phyloP scores from a whole-genome alignment of 2,113 vertebrate genomes.

The Aspiorhynchus laticeps region DNA sequence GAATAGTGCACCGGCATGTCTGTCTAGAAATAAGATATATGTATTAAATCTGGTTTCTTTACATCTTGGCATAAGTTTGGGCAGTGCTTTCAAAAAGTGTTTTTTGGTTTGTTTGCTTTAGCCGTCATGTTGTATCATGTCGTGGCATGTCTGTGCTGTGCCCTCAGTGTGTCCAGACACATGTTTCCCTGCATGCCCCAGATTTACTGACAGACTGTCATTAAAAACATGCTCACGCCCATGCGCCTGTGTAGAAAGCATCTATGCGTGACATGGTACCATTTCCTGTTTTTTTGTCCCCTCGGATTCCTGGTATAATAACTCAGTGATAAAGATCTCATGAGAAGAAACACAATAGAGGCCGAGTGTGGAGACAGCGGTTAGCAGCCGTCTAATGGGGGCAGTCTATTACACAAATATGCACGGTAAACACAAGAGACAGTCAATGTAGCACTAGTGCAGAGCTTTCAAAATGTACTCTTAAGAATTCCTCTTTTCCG shows the following conservation, averaged over 20 bases:
- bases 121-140: slow-evolving; percentile 8
- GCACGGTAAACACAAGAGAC: slow-evolving; percentile 18
- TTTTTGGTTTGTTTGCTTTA: neutral
- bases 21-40: neutral
- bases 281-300: slow-evolving; percentile 80
- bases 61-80: neutral
- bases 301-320: slow-evolving; percentile 74
- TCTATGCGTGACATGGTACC: slow-evolving; percentile 75
- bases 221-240: slow-evolving; percentile 20
- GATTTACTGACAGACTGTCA: slow-evolving; percentile 2
- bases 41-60: neutral
- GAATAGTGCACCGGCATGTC: neutral
- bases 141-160: neutral
- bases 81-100: neutral
- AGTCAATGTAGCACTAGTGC: neutral
- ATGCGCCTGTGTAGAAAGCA: slow-evolving; percentile 11
- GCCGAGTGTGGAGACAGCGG: slow-evolving; percentile 65
- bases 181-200: neutral
- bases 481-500: neutral
- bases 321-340: slow-evolving; percentile 75
- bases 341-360: slow-evolving; percentile 73
- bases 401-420: slow-evolving; percentile 53
- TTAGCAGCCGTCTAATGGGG: slow-evolving; percentile 64
- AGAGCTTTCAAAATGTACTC: neutral
- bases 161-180: slow-evolving; percentile 13